A percentile compares a stretch with the other conserved stretches of the same genome.
Evolutionary conservation across 2,888 invertebrate genomes (phyloP).

Genomic region (Stenodema calcarata): DNA sequence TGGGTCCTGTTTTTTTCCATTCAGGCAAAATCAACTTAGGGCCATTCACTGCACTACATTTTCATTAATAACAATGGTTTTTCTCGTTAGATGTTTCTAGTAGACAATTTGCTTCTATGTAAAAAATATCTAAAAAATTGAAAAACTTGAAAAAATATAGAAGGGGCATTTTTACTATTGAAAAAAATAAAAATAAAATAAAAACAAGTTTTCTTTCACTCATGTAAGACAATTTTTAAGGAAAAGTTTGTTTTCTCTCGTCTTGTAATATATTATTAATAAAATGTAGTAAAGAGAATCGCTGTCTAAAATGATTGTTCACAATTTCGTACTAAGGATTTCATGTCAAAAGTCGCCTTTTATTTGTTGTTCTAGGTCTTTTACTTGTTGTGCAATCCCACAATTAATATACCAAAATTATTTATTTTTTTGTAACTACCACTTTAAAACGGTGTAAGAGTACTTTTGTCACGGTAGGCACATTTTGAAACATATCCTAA

Average conservation of each 20-base stretch:
- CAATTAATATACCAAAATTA: no score
- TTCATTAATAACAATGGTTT: background rate
- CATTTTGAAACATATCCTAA: no score
- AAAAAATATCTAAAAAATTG: background rate
- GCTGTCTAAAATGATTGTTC: background rate
- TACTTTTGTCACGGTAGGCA: no score
- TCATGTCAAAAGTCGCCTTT: background rate
- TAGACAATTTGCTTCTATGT: slow-evolving; percentile 7
- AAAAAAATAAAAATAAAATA: no score
- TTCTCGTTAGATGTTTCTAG: slow-evolving; percentile 15
- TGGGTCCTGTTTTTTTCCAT: background rate
- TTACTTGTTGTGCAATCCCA: no score
- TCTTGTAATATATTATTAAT: background rate
- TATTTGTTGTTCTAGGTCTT: no score
- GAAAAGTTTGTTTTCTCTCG: background rate
- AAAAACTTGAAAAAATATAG: background rate
- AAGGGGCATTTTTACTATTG: background rate
- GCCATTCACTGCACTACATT: slow-evolving; percentile 26
- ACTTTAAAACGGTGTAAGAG: no score
- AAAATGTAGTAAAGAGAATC: slow-evolving; percentile 12
- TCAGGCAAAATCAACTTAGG: background rate
- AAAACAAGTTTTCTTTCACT: background rate
- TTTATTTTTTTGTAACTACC: no score
- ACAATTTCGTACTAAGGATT: background rate
- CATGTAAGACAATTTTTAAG: background rate